Conservation (phyloP, 2,113 vertebrate genomes). For the Prochilodus magdalenae region DNA sequence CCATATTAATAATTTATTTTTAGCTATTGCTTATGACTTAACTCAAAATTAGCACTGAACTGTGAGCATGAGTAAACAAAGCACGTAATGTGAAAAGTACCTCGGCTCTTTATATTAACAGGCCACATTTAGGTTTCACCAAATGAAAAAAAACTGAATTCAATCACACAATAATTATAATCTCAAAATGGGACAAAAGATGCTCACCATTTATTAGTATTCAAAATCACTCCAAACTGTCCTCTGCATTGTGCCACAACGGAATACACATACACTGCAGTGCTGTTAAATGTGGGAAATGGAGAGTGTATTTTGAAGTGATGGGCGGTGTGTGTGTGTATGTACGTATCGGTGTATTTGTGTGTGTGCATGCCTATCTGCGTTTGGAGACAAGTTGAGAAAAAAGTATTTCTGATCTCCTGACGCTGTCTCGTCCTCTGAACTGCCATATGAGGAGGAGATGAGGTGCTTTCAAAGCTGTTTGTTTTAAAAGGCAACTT, state of each 20-base stretch:
- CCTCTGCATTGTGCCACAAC: neutral
- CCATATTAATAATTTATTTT: no score
- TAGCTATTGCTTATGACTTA: no score
- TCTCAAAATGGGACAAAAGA: neutral
- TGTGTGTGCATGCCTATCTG: constrained; percentile 12
- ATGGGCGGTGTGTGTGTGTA: constrained; percentile 2
- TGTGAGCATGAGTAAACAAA: no score
- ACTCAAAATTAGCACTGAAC: no score
- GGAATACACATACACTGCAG: neutral
- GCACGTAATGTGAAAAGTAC: no score
- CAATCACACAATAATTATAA: no score
- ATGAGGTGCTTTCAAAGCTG: constrained; percentile 52
- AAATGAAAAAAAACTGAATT: no score
- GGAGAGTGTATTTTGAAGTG: neutral
- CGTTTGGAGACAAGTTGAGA: constrained; percentile 15
- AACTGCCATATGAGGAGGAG: constrained; percentile 47
- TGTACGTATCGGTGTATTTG: constrained; percentile 2
- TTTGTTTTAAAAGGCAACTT: constrained; percentile 53
- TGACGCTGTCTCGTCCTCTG: constrained; percentile 42
- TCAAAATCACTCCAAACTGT: neutral
- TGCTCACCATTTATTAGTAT: constrained; percentile 1
- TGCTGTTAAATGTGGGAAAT: constrained; percentile 8
- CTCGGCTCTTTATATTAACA: no score
- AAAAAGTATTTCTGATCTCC: constrained; percentile 44
- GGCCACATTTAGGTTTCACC: no score